These are phyloP conservation scores for Byasa hedistus DNA, from an alignment of 2,888 invertebrate genomes.

Conservation along the genomic window DNA sequence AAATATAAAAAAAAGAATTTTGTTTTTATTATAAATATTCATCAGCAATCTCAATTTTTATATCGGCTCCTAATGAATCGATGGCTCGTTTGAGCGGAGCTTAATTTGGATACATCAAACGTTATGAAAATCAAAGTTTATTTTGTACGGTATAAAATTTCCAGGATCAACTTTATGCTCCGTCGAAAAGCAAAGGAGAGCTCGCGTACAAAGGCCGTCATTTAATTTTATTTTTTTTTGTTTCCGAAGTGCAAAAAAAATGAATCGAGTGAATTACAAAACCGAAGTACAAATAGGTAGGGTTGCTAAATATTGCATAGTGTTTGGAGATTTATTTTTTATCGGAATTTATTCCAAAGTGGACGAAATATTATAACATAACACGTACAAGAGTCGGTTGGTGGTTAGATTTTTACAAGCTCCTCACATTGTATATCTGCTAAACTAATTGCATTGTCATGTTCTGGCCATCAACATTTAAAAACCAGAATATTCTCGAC, in stretches of 20 bases:
- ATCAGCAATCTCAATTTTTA: constrained; percentile 43
- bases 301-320: constrained; percentile 43
- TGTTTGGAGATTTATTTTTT: not conserved
- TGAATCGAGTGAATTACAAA: constrained; percentile 70
- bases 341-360: not conserved
- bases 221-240: constrained; percentile 61
- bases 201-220: constrained; percentile 63
- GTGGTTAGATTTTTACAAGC: no score
- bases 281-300: constrained; percentile 55
- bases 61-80: constrained; percentile 45
- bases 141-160: constrained; percentile 58
- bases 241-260: constrained; percentile 65
- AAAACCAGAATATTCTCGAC: no score
- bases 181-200: constrained; percentile 69
- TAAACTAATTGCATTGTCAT: no score
- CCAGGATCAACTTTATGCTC: constrained; percentile 69
- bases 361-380: no score
- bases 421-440: no score
- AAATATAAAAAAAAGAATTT: constrained; percentile 1
- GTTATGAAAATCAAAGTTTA: constrained; percentile 63
- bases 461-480: no score
- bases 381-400: no score
- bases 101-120: constrained; percentile 67
- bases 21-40: constrained; percentile 44
- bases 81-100: constrained; percentile 42